Conservation (phyloP, 2,888 invertebrate genomes). For the Agonopterix heracliana region DNA sequence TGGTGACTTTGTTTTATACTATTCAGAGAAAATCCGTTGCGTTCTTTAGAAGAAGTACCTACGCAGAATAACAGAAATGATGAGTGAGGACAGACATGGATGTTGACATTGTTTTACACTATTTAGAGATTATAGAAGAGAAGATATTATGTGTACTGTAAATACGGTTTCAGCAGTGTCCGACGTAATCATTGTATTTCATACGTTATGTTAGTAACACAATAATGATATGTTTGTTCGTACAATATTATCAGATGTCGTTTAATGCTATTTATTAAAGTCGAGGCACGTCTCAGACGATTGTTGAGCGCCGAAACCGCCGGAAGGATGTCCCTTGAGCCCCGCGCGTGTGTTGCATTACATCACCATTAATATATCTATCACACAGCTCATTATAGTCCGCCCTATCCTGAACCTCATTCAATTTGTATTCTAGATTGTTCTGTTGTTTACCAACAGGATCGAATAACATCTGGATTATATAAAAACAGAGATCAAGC, state of each 20-base stretch:
- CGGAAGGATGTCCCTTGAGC: slow-evolving; percentile 55
- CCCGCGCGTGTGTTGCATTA: slow-evolving; percentile 34
- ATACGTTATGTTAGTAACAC: too few relatives aligned
- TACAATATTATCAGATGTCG: slow-evolving; percentile 1
- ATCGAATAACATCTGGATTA: slow-evolving; percentile 18
- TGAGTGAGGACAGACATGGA: too few relatives aligned
- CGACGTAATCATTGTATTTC: too few relatives aligned
- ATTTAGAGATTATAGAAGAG: too few relatives aligned
- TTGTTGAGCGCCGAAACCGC: slow-evolving; percentile 43
- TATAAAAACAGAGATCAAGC: not conserved
- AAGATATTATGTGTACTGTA: too few relatives aligned
- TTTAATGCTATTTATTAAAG: slow-evolving; percentile 20
- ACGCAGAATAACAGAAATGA: too few relatives aligned
- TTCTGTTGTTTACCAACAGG: slow-evolving; percentile 16
- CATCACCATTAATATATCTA: slow-evolving; percentile 9
- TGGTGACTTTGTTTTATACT: too few relatives aligned
- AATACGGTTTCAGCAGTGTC: too few relatives aligned
- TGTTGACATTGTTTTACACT: too few relatives aligned
- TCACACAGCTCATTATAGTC: not conserved
- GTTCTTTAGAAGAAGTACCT: too few relatives aligned
- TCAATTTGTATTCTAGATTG: slow-evolving; percentile 13
- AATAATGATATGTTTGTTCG: not conserved
- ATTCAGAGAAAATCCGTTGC: too few relatives aligned
- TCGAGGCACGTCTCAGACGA: slow-evolving; percentile 40
- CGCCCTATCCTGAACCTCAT: slow-evolving; percentile 4